These are phyloP conservation scores for Conomelus anceps DNA, from an alignment of 2,888 invertebrate genomes.

Conservation along the genomic window DNA sequence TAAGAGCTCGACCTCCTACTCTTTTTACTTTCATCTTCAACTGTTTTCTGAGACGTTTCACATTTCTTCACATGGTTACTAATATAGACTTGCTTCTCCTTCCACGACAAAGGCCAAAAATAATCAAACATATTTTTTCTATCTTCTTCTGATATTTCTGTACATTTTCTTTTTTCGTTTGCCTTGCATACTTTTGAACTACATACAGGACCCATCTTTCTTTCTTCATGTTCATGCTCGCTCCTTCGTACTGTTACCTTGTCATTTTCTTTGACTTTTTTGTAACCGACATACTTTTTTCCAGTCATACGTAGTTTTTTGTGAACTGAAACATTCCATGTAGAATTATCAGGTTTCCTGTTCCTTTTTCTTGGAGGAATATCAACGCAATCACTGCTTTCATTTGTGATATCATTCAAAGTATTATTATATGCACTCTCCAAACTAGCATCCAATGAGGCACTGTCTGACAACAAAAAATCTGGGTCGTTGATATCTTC, in stretches of 20 bases:
- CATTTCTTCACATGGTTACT: neutral
- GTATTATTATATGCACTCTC: neutral
- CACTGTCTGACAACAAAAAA: neutral
- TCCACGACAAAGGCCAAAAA: no score
- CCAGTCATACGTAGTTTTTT: conserved; percentile 10
- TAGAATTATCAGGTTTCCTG: neutral
- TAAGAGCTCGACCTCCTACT: no score
- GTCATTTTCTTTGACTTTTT: neutral
- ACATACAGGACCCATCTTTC: neutral
- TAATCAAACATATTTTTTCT: neutral
- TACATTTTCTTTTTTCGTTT: conserved; percentile 2
- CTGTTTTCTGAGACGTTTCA: neutral
- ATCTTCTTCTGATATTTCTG: neutral
- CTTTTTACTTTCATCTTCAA: neutral
- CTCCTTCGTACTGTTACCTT: neutral
- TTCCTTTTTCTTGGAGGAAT: neutral
- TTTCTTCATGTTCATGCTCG: neutral
- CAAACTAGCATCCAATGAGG: neutral
- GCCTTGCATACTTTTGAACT: neutral
- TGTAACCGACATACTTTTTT: conserved; percentile 4
- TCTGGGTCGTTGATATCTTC: neutral
- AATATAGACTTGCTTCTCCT: no score
- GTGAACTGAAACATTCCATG: conserved; percentile 2
- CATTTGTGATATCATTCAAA: neutral
- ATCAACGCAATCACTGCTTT: neutral